A percentile compares a stretch with the other conserved stretches of the same genome.
Conservation (phyloP, 2,797 vertebrate genomes). For the Gastrophryne carolinensis region DNA sequence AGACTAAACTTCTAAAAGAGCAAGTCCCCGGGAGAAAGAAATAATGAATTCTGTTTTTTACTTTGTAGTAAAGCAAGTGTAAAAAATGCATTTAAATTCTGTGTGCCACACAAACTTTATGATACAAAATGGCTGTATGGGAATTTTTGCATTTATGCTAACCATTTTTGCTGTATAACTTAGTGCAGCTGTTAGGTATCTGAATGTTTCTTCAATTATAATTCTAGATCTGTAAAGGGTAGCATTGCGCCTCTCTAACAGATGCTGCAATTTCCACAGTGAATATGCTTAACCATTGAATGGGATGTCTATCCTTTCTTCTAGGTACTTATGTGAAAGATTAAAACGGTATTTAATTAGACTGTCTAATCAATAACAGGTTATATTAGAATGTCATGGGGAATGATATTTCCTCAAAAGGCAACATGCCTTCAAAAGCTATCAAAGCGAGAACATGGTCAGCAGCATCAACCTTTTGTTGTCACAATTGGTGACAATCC, state of each 20-base stretch:
- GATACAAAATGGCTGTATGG: not conserved
- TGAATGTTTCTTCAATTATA: conserved; percentile 48
- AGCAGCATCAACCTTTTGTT: conserved; percentile 31
- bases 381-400: conserved; percentile 41
- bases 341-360: conserved; percentile 56
- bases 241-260: conserved; percentile 42
- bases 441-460: conserved; percentile 11
- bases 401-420: conserved; percentile 42
- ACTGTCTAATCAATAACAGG: conserved; percentile 55
- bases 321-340: conserved; percentile 21
- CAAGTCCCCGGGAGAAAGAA: not conserved
- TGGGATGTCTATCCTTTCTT: conserved; percentile 48
- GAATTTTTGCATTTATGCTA: not conserved
- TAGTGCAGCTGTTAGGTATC: conserved; percentile 45
- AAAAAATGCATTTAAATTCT: conserved; percentile 8
- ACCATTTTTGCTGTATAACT: conserved; percentile 26
- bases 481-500: conserved; percentile 20
- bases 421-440: conserved; percentile 35
- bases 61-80: not conserved
- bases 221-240: conserved; percentile 39
- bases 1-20: not conserved
- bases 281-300: conserved; percentile 46
- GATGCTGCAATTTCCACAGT: conserved; percentile 45
- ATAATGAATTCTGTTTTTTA: not conserved
- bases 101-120: conserved; percentile 6